These are phyloP conservation scores for Mesochorus sp. DNA, from an alignment of 2,888 invertebrate genomes.

Conservation along the genomic window DNA sequence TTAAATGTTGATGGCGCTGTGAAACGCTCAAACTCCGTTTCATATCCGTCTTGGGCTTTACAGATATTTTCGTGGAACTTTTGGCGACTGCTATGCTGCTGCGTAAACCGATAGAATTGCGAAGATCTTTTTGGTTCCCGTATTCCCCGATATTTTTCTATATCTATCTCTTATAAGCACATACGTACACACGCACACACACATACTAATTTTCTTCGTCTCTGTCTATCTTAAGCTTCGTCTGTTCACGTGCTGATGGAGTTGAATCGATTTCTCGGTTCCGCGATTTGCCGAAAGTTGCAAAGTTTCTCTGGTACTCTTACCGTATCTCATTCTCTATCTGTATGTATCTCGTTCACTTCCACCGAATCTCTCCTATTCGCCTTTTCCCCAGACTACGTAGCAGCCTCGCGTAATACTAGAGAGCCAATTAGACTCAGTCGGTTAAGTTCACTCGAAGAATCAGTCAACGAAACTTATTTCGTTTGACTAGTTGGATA, in stretches of 20 bases:
- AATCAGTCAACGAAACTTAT: slow-evolving; percentile 64
- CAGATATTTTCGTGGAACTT: slow-evolving; percentile 22
- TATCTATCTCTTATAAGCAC: neutral
- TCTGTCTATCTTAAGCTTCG: neutral
- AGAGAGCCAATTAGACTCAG: slow-evolving; percentile 59
- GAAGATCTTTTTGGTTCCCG: neutral
- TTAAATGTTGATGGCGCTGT: slow-evolving; percentile 18
- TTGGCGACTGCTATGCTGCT: slow-evolving; percentile 19
- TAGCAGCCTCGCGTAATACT: slow-evolving; percentile 27
- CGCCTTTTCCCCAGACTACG: slow-evolving; percentile 26
- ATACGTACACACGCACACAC: too few species aligned
- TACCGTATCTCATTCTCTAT: slow-evolving; percentile 1
- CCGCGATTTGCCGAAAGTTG: slow-evolving; percentile 55
- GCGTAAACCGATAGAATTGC: slow-evolving; percentile 11
- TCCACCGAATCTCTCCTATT: slow-evolving; percentile 8
- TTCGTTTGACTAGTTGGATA: slow-evolving; percentile 58
- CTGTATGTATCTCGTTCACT: slow-evolving; percentile 12
- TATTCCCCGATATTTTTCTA: slow-evolving; percentile 3
- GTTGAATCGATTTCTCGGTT: slow-evolving; percentile 54
- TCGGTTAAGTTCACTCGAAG: slow-evolving; percentile 57
- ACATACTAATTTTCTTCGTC: neutral
- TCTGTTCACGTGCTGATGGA: slow-evolving; percentile 20
- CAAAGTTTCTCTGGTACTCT: slow-evolving; percentile 42
- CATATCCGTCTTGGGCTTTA: neutral
- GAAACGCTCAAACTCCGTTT: slow-evolving; percentile 23